Conservation (phyloP, 2,797 vertebrate genomes). For the Sebastes steindachneri region DNA sequence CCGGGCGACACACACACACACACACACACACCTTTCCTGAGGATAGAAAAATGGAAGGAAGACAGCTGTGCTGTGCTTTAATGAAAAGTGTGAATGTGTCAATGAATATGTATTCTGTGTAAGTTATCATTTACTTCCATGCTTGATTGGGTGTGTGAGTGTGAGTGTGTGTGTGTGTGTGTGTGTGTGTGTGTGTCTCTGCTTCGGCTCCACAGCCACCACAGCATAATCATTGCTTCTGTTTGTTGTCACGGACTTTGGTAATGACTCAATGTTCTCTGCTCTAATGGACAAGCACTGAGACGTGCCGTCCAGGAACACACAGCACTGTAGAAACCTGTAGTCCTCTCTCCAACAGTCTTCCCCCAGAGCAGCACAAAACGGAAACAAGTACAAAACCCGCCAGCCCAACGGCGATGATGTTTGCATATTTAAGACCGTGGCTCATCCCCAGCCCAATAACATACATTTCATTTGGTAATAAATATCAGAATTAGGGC, state of each 20-base stretch:
- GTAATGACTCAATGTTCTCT: slow-evolving; percentile 48
- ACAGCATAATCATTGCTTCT: slow-evolving; percentile 40
- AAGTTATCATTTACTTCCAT: slow-evolving; percentile 1
- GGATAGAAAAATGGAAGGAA: not conserved
- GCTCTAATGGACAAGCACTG: slow-evolving; percentile 38
- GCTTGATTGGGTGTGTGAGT: slow-evolving; percentile 10
- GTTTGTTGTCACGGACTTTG: slow-evolving; percentile 42
- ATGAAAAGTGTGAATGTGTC: slow-evolving; percentile 12
- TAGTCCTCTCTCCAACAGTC: slow-evolving; percentile 4
- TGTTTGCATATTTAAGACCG: slow-evolving; percentile 11
- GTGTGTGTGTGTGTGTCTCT: not conserved
- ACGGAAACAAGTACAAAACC: slow-evolving; percentile 4
- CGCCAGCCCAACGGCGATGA: not conserved
- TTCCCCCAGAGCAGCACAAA: slow-evolving; percentile 1
- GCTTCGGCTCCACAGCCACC: not conserved
- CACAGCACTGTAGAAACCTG: not conserved
- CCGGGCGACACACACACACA: not conserved
- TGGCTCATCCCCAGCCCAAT: not conserved
- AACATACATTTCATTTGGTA: not conserved
- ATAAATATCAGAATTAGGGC: not conserved
- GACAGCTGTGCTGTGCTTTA: slow-evolving; percentile 8
- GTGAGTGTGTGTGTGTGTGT: not conserved
- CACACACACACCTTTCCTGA: not conserved
- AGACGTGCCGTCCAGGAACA: slow-evolving; percentile 39
- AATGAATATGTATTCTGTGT: not conserved